Percentiles rank a stretch among this genome's conserved stretches.
Evolutionary conservation across 2,888 invertebrate species (phyloP).

Genomic region (Myathropa florea): DNA sequence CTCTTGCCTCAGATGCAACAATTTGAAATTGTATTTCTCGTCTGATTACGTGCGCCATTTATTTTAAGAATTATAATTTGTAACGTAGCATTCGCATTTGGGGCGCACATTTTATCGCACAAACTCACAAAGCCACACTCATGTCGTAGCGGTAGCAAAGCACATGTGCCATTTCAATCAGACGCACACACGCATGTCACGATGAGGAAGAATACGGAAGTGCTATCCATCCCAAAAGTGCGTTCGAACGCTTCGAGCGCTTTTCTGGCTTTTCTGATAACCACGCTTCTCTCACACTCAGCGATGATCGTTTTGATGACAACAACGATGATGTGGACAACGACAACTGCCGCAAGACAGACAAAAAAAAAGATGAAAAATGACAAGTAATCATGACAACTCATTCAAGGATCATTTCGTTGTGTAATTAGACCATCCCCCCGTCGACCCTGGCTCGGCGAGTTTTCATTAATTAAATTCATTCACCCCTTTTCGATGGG

Average conservation of each 20-base stretch:
- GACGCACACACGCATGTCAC: background rate
- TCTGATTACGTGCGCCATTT: slow-evolving; percentile 62
- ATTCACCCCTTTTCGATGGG: slow-evolving; percentile 46
- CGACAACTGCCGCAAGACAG: slow-evolving; percentile 35
- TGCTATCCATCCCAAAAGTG: no score
- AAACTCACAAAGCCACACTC: background rate
- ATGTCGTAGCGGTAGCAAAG: background rate
- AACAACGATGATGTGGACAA: slow-evolving; percentile 62
- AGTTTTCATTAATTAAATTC: slow-evolving; percentile 62
- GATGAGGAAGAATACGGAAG: no score
- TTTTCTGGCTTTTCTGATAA: background rate
- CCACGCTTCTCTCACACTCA: slow-evolving; percentile 26
- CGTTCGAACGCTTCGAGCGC: background rate
- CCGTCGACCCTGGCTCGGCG: background rate
- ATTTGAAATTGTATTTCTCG: slow-evolving; percentile 12
- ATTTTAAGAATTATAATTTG: slow-evolving; percentile 47
- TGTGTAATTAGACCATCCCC: slow-evolving; percentile 52
- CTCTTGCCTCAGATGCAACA: background rate
- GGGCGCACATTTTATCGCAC: slow-evolving; percentile 42
- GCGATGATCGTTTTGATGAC: slow-evolving; percentile 59
- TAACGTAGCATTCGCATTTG: slow-evolving; percentile 49
- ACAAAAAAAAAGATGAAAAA: slow-evolving; percentile 6
- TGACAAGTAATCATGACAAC: slow-evolving; percentile 58
- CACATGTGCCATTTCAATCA: slow-evolving; percentile 66
- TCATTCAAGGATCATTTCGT: slow-evolving; percentile 67